Conservation (phyloP, 2,113 vertebrate genomes). For the Hystrix cristata region DNA sequence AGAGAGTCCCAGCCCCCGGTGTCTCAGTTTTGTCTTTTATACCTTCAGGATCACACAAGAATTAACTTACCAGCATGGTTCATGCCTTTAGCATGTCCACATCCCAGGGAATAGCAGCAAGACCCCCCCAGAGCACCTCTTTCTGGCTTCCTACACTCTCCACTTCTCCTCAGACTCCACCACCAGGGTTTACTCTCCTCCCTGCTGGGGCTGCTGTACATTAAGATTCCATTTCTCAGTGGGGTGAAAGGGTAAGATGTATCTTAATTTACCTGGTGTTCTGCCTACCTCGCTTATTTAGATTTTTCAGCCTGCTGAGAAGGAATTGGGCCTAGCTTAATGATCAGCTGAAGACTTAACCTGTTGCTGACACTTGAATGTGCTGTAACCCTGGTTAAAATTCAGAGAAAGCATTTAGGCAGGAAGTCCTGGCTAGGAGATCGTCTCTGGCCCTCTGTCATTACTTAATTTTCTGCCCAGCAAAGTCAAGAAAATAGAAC, state of each 20-base stretch:
- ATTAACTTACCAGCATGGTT: background rate
- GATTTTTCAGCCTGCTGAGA: constrained; percentile 78
- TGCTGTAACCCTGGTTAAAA: constrained; percentile 75
- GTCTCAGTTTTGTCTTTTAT: background rate
- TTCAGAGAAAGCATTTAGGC: constrained; percentile 62
- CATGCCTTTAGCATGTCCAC: background rate
- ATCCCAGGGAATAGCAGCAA: too few species aligned
- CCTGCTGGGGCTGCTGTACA: constrained; percentile 44
- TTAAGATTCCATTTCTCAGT: constrained; percentile 81
- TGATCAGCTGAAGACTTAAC: constrained; percentile 76
- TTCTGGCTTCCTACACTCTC: too few species aligned
- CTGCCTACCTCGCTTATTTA: constrained; percentile 77
- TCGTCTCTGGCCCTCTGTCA: constrained; percentile 39
- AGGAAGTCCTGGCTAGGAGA: constrained; percentile 47
- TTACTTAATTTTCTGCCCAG: constrained; percentile 80
- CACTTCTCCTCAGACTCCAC: background rate
- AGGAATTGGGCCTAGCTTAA: constrained; percentile 76
- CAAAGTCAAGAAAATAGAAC: constrained; percentile 74
- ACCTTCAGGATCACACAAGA: background rate
- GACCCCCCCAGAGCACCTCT: background rate
- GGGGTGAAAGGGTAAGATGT: constrained; percentile 75
- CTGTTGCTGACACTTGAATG: constrained; percentile 76
- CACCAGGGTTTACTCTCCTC: constrained; percentile 60
- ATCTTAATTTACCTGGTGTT: constrained; percentile 78
- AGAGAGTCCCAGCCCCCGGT: background rate